Base-by-base conservation (phyloP, 2,888 invertebrate species). In the Brachylomia viminalis region DNA sequence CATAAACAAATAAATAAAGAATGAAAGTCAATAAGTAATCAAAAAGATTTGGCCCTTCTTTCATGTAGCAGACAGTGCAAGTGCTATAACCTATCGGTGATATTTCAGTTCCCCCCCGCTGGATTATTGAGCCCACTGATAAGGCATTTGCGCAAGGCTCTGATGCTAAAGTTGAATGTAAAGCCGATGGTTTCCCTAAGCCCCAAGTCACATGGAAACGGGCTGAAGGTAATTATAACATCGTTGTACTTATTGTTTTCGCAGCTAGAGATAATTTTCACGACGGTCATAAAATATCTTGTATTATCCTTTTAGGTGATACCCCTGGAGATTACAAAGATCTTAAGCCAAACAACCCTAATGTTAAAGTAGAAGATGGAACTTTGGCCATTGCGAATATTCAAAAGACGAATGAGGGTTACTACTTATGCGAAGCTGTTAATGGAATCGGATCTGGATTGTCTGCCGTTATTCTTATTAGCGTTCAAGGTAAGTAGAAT, bases 361-460 rank as follows among this genome's bases (percentile, higher is more conserved):
- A 98, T 92, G 98, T 99, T 80, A 98, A 98, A 95, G 98, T 99
- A 68, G 99, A 99, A 95, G 99, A 99, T 92, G 99, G 99, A 87
- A 99, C 99, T 73, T 97, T 99, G 81, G 97, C 98, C 78, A 98
- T 99, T 91, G 97, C 98, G 89, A 98, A 99, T 91, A 99, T 99
- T 86, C 98, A 98, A 93, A 99, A 99, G 95, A 98, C 98, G 33
- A 99, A 99, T 92, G 99, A 99, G 96, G 99, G 99, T 38, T 99
- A 99, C 92, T 99, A 99, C 94, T 97, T 99, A 62, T 99, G 99
- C 93, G 99, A 99, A 96, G 99, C 99, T 78, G 98, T 98, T 67
- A 99, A 99, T 95, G 99, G 99, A 89, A 99, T 99, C 89, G 99
- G 99, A 81, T 98, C 99, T 81, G 99, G 99, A 91, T 97, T 99